These are phyloP conservation scores for Cremastobaeus sp. DNA, from an alignment of 2,888 invertebrate genomes.

Conservation along the genomic window DNA sequence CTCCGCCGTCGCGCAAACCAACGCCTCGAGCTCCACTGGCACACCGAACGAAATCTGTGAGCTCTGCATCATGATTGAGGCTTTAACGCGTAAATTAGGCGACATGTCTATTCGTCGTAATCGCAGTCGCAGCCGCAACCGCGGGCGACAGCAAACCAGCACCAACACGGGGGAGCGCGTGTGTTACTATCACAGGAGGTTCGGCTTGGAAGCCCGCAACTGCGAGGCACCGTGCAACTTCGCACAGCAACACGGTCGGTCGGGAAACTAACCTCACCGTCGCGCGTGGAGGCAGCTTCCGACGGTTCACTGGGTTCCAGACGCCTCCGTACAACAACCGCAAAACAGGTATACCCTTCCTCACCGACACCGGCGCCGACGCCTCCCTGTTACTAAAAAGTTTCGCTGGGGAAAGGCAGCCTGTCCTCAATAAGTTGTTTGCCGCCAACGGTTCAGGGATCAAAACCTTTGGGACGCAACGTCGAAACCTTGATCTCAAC, in stretches of 20 bases:
- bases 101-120: no score
- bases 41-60: not conserved
- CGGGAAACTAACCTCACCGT: conserved; percentile 21
- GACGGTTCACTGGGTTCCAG: not conserved
- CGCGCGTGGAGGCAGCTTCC: conserved; percentile 7
- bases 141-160: not conserved
- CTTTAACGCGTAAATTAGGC: no score
- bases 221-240: conserved; percentile 9
- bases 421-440: not conserved
- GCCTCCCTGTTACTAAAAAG: not conserved
- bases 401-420: not conserved
- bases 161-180: no score
- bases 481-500: conserved; percentile 64
- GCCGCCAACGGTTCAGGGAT: conserved; percentile 69
- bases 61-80: no score
- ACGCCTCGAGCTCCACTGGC: not conserved
- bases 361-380: conserved; percentile 7
- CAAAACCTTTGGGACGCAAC: conserved; percentile 64
- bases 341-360: not conserved
- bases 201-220: conserved; percentile 6
- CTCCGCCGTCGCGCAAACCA: not conserved
- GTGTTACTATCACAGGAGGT: conserved; percentile 21
- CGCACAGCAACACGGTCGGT: no score
- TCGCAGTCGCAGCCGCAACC: not conserved
- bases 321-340: conserved; percentile 41